Evolutionary conservation across 2,888 invertebrate genomes (phyloP), one percentile per base, ranked within the genome.

Genomic region (Macroteleia sp.): DNA sequence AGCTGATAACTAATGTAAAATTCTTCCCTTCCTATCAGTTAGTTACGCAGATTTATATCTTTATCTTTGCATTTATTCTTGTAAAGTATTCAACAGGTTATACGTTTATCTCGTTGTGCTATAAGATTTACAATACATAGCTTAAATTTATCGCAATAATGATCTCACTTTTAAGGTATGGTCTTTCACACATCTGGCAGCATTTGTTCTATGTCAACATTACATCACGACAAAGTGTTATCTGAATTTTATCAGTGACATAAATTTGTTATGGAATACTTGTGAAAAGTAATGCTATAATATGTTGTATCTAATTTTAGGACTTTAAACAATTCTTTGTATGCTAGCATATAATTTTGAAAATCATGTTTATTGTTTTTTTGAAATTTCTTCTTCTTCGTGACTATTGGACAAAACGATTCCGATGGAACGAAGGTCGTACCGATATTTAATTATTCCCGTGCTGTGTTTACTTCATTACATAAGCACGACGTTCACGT

Each of bases 361-460:
- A n/a, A n/a, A n/a, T n/a, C n/a, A n/a, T n/a, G n/a, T n/a, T n/a
- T n/a, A n/a, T n/a, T n/a, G n/a, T n/a, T n/a, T n/a, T n/a, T n/a
- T n/a, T n/a, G n/a, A n/a, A n/a, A n/a, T n/a, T n/a, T n/a, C n/a
- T n/a, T n/a, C n/a, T n/a, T n/a, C n/a, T n/a, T n/a, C n/a, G n/a
- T n/a, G n/a, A n/a, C n/a, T n/a, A n/a, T n/a, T 17, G 22, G 39
- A 30, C 44, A 59, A 64, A 52, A 70, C 64, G 70, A 59, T 71
- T 67, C 67, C 62, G 75, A 22, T 61, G 20, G 61, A 59, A 41
- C 56, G 78, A 80, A 80, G 80, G 80, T 50, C 80, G 36, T 50
- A 39, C 46, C 34, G 52, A 78, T 78, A 76, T 80, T 76, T 75
- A 76, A 80, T 80, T 78, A 76, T 59, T 64, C 70, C 59, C 66